Conservation (phyloP, 2,888 invertebrate species). For the Andrena praecox region DNA sequence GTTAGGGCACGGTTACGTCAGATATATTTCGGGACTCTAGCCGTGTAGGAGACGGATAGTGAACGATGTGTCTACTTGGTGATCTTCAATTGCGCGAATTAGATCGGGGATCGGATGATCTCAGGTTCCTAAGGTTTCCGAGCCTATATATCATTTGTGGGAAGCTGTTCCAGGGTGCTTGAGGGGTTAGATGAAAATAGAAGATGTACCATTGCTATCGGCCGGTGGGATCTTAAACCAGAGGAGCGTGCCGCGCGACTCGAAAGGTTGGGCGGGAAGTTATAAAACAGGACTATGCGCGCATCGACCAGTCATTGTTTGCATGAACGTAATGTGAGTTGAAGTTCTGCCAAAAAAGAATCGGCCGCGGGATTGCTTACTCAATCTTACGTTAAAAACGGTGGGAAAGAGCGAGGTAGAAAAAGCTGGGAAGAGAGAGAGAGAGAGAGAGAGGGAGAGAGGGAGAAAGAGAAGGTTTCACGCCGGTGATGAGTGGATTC, state of each 20-base stretch:
- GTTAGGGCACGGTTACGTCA: background rate
- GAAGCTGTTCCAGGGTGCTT: no score
- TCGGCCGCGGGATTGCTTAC: background rate
- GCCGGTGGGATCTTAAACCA: no score
- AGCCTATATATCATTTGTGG: no score
- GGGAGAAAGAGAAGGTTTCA: background rate
- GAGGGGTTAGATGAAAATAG: no score
- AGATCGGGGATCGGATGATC: no score
- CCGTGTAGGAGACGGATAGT: no score
- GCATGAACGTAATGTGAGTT: background rate
- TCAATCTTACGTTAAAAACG: background rate
- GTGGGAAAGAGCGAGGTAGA: background rate
- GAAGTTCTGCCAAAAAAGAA: slow-evolving; percentile 2
- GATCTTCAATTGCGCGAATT: no score
- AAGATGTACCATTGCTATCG: no score
- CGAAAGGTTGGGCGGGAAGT: slow-evolving; percentile 2
- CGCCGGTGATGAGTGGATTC: background rate
- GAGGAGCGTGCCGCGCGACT: background rate
- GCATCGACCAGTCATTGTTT: slow-evolving; percentile 9
- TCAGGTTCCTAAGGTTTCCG: no score
- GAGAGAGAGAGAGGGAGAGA: no score
- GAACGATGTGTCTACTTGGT: no score
- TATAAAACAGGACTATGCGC: slow-evolving; percentile 5
- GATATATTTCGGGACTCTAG: no score
- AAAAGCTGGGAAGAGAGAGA: background rate